phyloP scores from a whole-genome alignment of 2,797 vertebrate species.

The Anguilla pacifica region DNA sequence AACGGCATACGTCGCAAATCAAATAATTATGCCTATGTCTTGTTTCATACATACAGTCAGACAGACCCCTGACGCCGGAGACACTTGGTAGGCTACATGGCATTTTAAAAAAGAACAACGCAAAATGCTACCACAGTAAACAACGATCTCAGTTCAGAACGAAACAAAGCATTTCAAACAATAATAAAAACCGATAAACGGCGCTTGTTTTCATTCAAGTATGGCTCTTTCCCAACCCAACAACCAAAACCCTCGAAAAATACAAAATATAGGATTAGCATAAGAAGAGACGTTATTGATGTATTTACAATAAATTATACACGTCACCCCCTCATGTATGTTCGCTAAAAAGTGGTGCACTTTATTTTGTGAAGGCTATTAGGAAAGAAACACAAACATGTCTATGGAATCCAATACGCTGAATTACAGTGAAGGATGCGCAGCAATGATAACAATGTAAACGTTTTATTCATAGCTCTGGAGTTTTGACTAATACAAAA shows the following conservation, averaged over 20 bases:
- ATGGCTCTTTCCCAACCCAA: slow-evolving; percentile 31
- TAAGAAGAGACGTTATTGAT: background rate
- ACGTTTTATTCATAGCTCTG: slow-evolving; percentile 52
- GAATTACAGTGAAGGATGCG: slow-evolving; percentile 37
- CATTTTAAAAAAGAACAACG: background rate
- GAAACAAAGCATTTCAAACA: background rate
- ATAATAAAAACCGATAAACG: background rate
- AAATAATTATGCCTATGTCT: background rate
- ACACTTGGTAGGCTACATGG: background rate
- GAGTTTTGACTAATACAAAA: background rate
- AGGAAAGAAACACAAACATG: background rate
- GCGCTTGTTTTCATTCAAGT: slow-evolving; percentile 56
- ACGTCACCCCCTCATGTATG: slow-evolving; percentile 15
- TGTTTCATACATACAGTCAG: background rate
- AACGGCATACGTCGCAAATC: background rate
- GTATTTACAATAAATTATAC: background rate
- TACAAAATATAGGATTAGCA: background rate
- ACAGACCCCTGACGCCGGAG: background rate
- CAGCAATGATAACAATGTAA: slow-evolving; percentile 65
- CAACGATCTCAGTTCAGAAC: background rate
- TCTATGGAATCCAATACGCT: background rate
- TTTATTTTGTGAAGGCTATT: background rate
- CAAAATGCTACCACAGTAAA: background rate
- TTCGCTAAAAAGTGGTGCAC: slow-evolving; percentile 6
- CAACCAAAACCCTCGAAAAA: background rate